phyloP scores from a whole-genome alignment of 2,888 invertebrate species.

The Ischnura elegans region DNA sequence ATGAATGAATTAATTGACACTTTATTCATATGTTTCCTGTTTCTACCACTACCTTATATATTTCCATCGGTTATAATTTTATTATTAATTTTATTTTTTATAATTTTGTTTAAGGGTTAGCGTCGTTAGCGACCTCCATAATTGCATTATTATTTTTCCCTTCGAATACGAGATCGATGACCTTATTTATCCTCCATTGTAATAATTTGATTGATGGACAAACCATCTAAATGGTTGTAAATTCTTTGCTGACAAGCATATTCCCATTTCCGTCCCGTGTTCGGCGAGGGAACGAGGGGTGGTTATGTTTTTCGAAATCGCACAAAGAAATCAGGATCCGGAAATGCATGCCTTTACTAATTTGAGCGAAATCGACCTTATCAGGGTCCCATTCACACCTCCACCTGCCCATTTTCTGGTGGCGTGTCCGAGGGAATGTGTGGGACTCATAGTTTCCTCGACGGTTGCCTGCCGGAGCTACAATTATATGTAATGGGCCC shows the following conservation, averaged over 20 bases:
- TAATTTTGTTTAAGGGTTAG: no score
- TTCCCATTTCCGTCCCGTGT: neutral
- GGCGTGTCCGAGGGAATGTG: neutral
- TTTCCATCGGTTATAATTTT: no score
- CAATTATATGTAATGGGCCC: neutral
- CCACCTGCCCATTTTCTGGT: neutral
- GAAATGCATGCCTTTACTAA: neutral
- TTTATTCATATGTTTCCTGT: no score
- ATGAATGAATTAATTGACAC: no score
- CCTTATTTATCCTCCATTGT: no score
- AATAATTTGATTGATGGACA: no score
- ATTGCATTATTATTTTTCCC: neutral
- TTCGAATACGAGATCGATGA: neutral
- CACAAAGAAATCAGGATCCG: neutral
- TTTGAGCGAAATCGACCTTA: neutral
- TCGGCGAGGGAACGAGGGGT: neutral
- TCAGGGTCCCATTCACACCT: neutral
- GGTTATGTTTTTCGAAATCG: neutral
- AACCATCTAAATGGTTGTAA: no score
- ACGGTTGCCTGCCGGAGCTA: neutral
- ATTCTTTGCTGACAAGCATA: neutral
- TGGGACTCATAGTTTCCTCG: neutral
- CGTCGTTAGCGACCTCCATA: neutral
- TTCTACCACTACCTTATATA: no score
- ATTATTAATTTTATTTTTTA: no score